Base-by-base conservation (phyloP, 2,113 vertebrate genomes). In the Podocnemis expansa region DNA sequence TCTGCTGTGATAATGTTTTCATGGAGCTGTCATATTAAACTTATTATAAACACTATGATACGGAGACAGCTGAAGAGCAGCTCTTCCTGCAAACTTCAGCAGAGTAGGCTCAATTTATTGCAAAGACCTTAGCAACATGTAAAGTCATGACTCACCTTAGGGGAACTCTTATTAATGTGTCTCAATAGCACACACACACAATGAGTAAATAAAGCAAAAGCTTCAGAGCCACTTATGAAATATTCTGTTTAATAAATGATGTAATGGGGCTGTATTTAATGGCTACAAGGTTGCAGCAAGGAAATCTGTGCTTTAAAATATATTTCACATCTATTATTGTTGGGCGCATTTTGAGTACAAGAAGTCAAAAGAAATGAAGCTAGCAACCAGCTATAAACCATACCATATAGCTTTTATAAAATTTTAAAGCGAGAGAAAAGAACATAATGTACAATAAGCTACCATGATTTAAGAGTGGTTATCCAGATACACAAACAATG, bases 101-200 rank as follows among this genome's bases (percentile, higher is more conserved):
- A 76, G 73, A 58, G 29, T 0, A 1, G 3, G 11, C 3, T 85
- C 43, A n/a, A 27, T 25, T 8, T 81, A 79, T 29, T 38, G 73
- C 52, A 81, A 41, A 10, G 2, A 1, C n/a, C 10, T n/a, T 6
- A n/a, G 34, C 34, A 52, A 52, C 13, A 16, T 52, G 10, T 16
- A 75, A 80, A 85, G 89, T 21, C 5, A 11, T 29, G 25, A 3
- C 43, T 54, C 9, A 58, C 16, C 19, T 51, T 10, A 54, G 45
- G 43, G 63, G 2, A 78, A 27, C 1, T 2, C 47, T 3, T 56
- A 49, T n/a, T 0, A 0, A 9, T 29, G 41, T 9, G 70, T 41
- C 85, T 5, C 2, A 0, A 25, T 41, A 14, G 2, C 0, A 3
- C 0, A 3, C 52, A 88, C 27, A 43, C 1, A 0, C 31, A 84